phyloP scores from a whole-genome alignment of 2,797 vertebrate species.

The Prionace glauca region DNA sequence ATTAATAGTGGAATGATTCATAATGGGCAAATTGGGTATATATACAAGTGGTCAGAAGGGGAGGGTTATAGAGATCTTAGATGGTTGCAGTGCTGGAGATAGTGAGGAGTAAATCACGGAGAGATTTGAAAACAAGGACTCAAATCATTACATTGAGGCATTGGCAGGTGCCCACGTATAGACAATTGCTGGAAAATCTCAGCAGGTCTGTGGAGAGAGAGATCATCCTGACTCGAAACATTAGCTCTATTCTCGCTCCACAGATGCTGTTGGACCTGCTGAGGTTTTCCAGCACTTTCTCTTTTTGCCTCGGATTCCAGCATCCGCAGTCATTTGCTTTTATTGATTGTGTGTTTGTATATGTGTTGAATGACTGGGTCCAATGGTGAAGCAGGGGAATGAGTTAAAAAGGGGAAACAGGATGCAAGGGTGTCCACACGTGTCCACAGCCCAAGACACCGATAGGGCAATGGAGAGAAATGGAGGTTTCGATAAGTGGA shows the following conservation, averaged over 20 bases:
- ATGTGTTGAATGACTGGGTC: neutral
- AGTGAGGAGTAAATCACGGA: neutral
- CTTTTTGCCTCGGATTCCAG: too few relatives aligned
- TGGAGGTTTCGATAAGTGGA: neutral
- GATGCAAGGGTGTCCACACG: neutral
- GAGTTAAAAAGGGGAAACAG: neutral
- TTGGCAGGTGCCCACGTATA: neutral
- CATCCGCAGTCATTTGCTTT: too few relatives aligned
- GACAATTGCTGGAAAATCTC: neutral
- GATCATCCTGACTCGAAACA: too few relatives aligned
- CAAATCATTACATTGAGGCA: neutral
- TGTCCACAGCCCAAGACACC: neutral
- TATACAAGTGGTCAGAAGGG: neutral
- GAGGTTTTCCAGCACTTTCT: too few relatives aligned
- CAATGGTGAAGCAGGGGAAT: neutral
- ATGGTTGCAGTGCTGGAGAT: too few relatives aligned
- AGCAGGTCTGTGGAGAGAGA: too few relatives aligned
- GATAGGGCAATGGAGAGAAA: neutral
- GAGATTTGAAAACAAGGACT: neutral
- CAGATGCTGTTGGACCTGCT: too few relatives aligned
- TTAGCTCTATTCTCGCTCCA: too few relatives aligned
- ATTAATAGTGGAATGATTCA: neutral
- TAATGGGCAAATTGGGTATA: neutral
- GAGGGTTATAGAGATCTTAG: neutral
- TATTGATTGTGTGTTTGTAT: neutral